A percentile compares a stretch with the other conserved stretches of the same genome.
phyloP scores from a whole-genome alignment of 2,888 invertebrate genomes.

The Agrenia bidenticulata region DNA sequence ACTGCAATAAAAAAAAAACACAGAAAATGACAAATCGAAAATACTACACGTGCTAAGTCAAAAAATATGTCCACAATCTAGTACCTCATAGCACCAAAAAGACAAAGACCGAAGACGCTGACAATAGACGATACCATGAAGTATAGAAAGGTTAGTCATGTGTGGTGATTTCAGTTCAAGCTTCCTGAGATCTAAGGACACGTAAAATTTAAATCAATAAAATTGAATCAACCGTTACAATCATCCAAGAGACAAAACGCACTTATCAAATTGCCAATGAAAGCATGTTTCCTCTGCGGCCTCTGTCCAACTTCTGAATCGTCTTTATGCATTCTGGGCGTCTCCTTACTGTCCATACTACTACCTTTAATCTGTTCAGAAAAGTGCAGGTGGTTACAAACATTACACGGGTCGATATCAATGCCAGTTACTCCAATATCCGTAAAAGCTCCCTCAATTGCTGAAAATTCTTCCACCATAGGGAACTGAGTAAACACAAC shows the following conservation, averaged over 20 bases:
- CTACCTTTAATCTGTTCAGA: slow-evolving; percentile 30
- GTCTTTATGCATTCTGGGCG: slow-evolving; percentile 41
- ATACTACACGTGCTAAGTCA: no score
- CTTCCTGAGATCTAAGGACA: slow-evolving; percentile 30
- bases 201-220: no score
- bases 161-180: slow-evolving; percentile 34
- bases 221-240: no score
- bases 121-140: slow-evolving; percentile 34
- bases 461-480: slow-evolving; percentile 33
- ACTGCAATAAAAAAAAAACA: background rate
- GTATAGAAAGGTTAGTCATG: slow-evolving; percentile 36
- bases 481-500: slow-evolving; percentile 34
- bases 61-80: no score
- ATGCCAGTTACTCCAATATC: slow-evolving; percentile 38
- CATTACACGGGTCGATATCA: slow-evolving; percentile 28
- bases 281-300: slow-evolving; percentile 28
- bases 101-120: slow-evolving; percentile 31
- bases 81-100: slow-evolving; percentile 25
- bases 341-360: no score
- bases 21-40: background rate
- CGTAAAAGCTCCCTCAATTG: slow-evolving; percentile 38
- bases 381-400: slow-evolving; percentile 35
- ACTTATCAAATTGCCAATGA: slow-evolving; percentile 32
- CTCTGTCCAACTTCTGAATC: no score
- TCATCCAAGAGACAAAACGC: no score